phyloP scores from a whole-genome alignment of 1,140 invertebrate species.

The Bombus confusus region DNA sequence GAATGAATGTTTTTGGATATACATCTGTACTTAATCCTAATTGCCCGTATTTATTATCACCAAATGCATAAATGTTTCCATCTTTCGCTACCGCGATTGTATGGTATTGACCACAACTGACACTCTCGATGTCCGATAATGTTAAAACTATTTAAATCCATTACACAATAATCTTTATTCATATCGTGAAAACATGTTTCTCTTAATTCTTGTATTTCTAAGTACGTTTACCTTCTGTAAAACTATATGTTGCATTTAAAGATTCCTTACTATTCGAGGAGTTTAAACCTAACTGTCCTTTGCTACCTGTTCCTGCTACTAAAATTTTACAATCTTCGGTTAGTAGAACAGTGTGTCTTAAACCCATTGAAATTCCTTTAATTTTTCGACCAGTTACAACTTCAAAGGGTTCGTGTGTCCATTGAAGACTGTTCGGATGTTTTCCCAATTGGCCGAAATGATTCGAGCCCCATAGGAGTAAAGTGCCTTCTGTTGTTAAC shows the following conservation, averaged over 20 bases:
- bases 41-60: conserved; percentile 90
- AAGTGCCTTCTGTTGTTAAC: conserved; percentile 85
- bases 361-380: conserved; percentile 80
- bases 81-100: conserved; percentile 85
- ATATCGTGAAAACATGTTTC: neutral
- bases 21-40: conserved; percentile 82
- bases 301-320: conserved; percentile 85
- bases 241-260: conserved; percentile 73
- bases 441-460: conserved; percentile 87
- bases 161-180: neutral
- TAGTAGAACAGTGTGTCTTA: conserved; percentile 87
- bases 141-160: conserved; percentile 79
- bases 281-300: conserved; percentile 85
- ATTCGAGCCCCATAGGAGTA: conserved; percentile 91
- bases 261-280: conserved; percentile 62
- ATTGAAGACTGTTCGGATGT: conserved; percentile 11
- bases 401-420: conserved; percentile 50
- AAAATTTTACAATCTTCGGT: conserved; percentile 85
- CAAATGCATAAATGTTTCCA: conserved; percentile 86
- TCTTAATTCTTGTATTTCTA: neutral
- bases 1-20: conserved; percentile 82
- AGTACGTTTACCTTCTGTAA: conserved; percentile 78
- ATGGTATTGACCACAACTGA: conserved; percentile 89
- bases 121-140: conserved; percentile 82
- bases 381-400: conserved; percentile 47